Evolutionary conservation across 2,113 vertebrate species (phyloP).

Genomic region (Scalopus aquaticus): DNA sequence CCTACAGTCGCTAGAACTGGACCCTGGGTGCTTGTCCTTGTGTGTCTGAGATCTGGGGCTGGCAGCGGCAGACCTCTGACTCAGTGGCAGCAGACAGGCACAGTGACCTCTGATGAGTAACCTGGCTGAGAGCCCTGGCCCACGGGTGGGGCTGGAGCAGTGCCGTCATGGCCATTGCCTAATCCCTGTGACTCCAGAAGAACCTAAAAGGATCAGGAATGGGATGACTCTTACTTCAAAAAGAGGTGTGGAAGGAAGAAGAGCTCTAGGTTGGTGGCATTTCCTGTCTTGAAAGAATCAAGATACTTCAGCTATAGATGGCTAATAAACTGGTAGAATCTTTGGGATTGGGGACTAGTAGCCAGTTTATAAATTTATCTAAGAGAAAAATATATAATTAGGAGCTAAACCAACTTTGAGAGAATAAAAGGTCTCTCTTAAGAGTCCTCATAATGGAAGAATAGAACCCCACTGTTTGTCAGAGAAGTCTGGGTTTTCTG

Average conservation of each 20-base stretch:
- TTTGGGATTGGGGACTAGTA: neutral
- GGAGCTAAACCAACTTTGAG: neutral
- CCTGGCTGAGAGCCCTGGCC: constrained; percentile 61
- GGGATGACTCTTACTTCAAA: constrained; percentile 55
- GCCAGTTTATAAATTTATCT: neutral
- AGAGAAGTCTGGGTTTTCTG: neutral
- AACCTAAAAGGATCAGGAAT: constrained; percentile 40
- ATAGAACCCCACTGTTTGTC: neutral
- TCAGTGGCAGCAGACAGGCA: neutral
- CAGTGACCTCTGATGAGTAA: constrained; percentile 69
- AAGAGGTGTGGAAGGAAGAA: constrained; percentile 28
- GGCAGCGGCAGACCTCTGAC: neutral
- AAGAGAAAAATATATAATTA: constrained; percentile 3
- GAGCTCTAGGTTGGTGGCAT: neutral
- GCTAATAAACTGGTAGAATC: neutral
- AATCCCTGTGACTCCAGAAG: constrained; percentile 60
- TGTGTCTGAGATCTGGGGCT: neutral
- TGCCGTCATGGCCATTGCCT: constrained; percentile 61
- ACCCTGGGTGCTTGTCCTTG: neutral
- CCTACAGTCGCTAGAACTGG: neutral
- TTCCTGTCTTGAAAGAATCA: constrained; percentile 5
- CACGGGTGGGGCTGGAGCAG: constrained; percentile 47
- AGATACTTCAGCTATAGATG: neutral
- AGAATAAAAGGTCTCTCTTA: neutral
- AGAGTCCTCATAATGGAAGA: neutral